These are phyloP conservation scores for Cygnus buccinator DNA, from an alignment of 2,113 vertebrate species.

Conservation along the genomic window DNA sequence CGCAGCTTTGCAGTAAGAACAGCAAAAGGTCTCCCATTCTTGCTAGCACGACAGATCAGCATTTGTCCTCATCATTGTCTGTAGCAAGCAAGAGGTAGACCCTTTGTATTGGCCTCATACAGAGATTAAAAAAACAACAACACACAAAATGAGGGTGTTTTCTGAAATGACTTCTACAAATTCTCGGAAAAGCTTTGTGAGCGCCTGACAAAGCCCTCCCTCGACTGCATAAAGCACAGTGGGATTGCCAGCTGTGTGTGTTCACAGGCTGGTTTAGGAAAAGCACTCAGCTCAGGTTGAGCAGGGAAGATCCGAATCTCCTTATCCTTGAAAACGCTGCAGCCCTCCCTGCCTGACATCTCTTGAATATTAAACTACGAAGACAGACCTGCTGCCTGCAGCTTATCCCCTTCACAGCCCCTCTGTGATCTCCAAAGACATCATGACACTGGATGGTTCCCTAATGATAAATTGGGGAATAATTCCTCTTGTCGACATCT, in stretches of 20 bases:
- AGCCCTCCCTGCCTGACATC: background rate
- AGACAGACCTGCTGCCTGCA: background rate
- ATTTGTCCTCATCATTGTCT: background rate
- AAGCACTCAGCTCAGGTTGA: background rate
- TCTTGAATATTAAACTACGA: background rate
- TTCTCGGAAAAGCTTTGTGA: conserved; percentile 51
- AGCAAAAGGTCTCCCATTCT: background rate
- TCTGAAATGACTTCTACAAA: conserved; percentile 17
- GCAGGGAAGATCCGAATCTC: background rate
- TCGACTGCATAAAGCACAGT: background rate
- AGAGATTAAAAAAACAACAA: background rate
- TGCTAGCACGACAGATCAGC: background rate
- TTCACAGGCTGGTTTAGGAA: conserved; percentile 13
- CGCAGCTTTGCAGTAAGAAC: background rate
- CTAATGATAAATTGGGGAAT: conserved; percentile 6
- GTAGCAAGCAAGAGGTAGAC: background rate
- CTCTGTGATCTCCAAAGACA: background rate
- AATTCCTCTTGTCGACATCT: conserved; percentile 57
- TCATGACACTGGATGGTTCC: background rate
- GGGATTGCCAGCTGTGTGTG: conserved; percentile 35
- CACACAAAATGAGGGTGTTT: conserved; percentile 24
- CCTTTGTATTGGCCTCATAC: background rate
- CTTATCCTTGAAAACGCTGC: background rate
- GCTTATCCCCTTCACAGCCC: background rate
- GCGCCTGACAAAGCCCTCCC: conserved; percentile 25